Percentiles rank a stretch among this genome's conserved stretches.
Conservation (phyloP, 2,113 vertebrate genomes). For the Gavia stellata region DNA sequence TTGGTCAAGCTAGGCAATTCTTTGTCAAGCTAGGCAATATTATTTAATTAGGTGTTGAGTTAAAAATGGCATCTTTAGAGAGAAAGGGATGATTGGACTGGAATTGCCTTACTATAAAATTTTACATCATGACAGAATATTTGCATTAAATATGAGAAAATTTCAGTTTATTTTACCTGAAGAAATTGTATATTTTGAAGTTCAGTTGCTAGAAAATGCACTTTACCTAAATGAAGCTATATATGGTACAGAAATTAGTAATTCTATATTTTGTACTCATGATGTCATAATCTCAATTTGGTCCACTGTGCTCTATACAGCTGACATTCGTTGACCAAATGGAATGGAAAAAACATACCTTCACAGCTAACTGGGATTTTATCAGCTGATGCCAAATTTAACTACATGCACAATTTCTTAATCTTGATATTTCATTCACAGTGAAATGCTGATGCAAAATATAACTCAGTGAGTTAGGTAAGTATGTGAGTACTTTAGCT, state of each 20-base stretch:
- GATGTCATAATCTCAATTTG: background rate
- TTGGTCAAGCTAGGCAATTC: background rate
- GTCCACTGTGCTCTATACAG: background rate
- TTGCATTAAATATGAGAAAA: background rate
- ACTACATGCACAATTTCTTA: background rate
- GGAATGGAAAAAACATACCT: background rate
- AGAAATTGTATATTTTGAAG: background rate
- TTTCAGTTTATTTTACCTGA: background rate
- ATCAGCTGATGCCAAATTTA: background rate
- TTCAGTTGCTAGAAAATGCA: background rate
- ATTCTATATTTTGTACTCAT: background rate
- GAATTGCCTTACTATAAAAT: background rate
- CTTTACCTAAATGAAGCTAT: background rate
- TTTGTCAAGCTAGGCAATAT: background rate
- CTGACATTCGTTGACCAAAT: background rate
- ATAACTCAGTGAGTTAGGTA: background rate
- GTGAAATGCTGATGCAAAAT: background rate
- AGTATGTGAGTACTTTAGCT: background rate
- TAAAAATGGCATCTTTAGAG: background rate
- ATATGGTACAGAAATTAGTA: background rate
- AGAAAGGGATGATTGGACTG: background rate
- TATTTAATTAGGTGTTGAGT: constrained; percentile 26
- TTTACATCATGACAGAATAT: background rate
- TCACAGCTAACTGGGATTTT: background rate
- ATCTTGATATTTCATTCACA: background rate